Conservation (phyloP, 2,113 vertebrate species). For the Nettapus auritus region DNA sequence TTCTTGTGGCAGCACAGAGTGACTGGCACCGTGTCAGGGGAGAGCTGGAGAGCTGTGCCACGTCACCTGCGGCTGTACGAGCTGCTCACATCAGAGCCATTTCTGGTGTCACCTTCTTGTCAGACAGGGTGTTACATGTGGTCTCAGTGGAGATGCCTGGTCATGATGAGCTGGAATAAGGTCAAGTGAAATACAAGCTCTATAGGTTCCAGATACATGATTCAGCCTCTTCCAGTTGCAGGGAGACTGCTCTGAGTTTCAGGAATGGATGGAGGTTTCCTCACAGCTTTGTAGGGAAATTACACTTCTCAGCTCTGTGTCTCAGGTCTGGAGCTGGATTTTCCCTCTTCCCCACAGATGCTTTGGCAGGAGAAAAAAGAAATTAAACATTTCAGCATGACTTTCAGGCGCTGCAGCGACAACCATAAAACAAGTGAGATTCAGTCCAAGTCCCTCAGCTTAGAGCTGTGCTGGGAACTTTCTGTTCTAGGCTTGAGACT, state of each 20-base stretch:
- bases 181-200: background rate
- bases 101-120: background rate
- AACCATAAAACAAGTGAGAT: constrained; percentile 65
- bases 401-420: constrained; percentile 69
- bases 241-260: background rate
- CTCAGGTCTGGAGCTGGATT: constrained; percentile 65
- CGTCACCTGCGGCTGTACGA: background rate
- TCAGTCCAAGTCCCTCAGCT: constrained; percentile 63
- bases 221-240: background rate
- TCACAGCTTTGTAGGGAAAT: constrained; percentile 51
- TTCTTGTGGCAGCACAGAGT: background rate
- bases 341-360: constrained; percentile 69
- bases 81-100: background rate
- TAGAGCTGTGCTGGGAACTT: constrained; percentile 41
- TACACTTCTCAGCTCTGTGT: constrained; percentile 37
- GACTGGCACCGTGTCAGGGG: rapidly evolving
- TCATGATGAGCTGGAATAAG: background rate
- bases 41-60: background rate
- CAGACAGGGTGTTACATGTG: background rate
- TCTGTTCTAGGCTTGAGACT: constrained; percentile 24
- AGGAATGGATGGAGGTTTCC: background rate
- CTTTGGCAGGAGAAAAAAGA: constrained; percentile 76
- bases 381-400: constrained; percentile 70
- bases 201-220: background rate
- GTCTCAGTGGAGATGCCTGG: background rate